Percentiles rank a stretch among this genome's conserved stretches.
Evolutionary conservation across 35 echinoderm and acorn worm genomes (phyloP).

Genomic region (Chiridota heheva): DNA sequence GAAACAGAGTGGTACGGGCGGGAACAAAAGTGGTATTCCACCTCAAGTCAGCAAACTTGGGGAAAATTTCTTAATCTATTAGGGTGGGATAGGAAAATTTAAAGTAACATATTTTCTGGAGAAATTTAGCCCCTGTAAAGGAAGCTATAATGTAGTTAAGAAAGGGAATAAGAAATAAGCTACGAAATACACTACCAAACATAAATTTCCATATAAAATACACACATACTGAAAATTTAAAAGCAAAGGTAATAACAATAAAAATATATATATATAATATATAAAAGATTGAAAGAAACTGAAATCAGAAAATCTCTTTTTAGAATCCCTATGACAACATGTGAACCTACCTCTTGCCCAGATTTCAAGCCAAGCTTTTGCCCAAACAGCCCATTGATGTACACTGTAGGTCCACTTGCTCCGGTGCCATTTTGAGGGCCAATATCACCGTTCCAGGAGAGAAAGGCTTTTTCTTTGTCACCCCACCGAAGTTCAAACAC

Average conservation of each 20-base stretch:
- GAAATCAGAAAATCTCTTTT: not conserved
- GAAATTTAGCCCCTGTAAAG: no score
- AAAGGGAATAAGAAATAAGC: not conserved
- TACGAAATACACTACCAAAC: not conserved
- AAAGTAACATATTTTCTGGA: no score
- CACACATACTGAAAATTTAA: not conserved
- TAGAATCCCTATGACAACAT: not conserved
- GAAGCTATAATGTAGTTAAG: no score
- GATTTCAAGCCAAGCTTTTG: slow-evolving; percentile 87
- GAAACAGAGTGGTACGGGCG: no score
- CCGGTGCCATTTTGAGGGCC: not conserved
- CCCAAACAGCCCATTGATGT: slow-evolving; percentile 88
- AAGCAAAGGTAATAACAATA: no score
- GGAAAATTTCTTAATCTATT: no score
- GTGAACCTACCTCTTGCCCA: slow-evolving; percentile 77
- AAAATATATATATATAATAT: no score
- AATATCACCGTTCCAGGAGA: slow-evolving; percentile 90
- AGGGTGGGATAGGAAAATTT: no score
- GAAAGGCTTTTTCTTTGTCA: slow-evolving; percentile 66
- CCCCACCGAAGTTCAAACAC: slow-evolving; percentile 93
- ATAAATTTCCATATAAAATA: not conserved
- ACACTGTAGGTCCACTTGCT: slow-evolving; percentile 35
- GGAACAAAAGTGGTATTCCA: no score
- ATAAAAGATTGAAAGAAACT: no score
- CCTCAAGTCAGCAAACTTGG: no score